Conservation (phyloP, 2,888 invertebrate genomes). For the Cephus pulcher region DNA sequence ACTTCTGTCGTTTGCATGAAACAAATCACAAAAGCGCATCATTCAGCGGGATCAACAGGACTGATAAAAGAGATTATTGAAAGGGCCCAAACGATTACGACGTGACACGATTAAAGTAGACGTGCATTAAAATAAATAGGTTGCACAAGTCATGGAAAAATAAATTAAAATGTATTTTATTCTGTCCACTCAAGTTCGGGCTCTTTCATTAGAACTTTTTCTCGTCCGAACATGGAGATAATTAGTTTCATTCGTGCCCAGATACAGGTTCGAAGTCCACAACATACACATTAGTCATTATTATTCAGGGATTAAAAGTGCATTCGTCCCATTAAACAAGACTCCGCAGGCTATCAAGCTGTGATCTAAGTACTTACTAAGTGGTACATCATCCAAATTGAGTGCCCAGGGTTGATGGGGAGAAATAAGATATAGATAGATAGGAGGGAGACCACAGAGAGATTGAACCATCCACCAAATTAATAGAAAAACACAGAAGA, state of each 20-base stretch:
- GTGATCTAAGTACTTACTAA: constrained; percentile 62
- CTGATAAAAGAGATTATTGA: neutral
- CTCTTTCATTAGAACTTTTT: neutral
- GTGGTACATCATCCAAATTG: constrained; percentile 52
- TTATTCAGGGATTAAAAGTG: neutral
- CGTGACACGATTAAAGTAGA: neutral
- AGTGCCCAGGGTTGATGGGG: constrained; percentile 42
- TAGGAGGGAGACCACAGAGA: constrained; percentile 49
- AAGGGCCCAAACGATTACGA: neutral
- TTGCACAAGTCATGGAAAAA: neutral
- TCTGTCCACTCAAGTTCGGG: neutral
- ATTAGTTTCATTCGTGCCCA: neutral
- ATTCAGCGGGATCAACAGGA: constrained; percentile 46
- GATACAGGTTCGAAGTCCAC: neutral
- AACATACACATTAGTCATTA: neutral
- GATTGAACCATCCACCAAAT: constrained; percentile 64
- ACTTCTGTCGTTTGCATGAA: constrained; percentile 84
- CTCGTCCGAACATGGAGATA: neutral
- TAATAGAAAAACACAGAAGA: constrained; percentile 48
- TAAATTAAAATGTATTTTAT: neutral
- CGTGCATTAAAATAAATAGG: neutral
- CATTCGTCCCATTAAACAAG: neutral
- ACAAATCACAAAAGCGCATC: constrained; percentile 69
- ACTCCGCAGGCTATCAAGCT: constrained; percentile 32
- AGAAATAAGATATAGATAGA: constrained; percentile 40